Percentiles rank a stretch among this genome's conserved stretches.
phyloP scores from a whole-genome alignment of 2,888 invertebrate species.

The Molorchus minor region DNA sequence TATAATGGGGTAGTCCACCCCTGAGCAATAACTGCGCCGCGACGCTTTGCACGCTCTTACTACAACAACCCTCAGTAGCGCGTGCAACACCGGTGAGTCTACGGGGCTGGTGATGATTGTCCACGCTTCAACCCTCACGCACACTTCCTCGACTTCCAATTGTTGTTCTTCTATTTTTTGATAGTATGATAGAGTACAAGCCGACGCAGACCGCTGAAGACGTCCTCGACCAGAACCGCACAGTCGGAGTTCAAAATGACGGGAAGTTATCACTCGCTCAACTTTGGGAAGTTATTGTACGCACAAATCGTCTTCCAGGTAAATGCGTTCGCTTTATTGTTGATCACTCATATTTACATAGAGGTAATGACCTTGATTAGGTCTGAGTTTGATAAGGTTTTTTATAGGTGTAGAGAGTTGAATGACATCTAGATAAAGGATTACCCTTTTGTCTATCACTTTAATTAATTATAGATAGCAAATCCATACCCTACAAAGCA shows the following conservation, averaged over 20 bases:
- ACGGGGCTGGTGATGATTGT: constrained; percentile 9
- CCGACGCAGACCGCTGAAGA: constrained; percentile 21
- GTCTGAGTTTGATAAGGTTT: not conserved
- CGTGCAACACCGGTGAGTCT: constrained; percentile 18
- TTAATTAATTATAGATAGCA: too few species aligned
- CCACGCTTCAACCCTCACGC: constrained; percentile 4
- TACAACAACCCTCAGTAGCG: constrained; percentile 20
- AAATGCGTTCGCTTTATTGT: constrained; percentile 25
- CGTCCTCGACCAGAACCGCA: constrained; percentile 21
- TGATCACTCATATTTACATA: too few species aligned
- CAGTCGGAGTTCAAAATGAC: constrained; percentile 19
- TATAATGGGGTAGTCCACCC: too few species aligned
- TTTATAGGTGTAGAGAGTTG: too few species aligned
- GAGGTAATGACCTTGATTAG: constrained; percentile 3
- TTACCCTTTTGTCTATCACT: too few species aligned
- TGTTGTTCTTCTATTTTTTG: not conserved
- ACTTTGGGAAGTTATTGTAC: constrained; percentile 82
- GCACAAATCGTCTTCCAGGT: constrained; percentile 76
- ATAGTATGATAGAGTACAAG: constrained; percentile 38
- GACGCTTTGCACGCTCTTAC: not conserved
- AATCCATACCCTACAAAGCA: too few species aligned
- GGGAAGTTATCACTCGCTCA: constrained; percentile 70
- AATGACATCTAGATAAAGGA: too few species aligned
- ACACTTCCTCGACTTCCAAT: constrained; percentile 7
- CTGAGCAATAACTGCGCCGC: constrained; percentile 13